Conservation (phyloP, 2,888 invertebrate genomes). For the Nebria salina region DNA sequence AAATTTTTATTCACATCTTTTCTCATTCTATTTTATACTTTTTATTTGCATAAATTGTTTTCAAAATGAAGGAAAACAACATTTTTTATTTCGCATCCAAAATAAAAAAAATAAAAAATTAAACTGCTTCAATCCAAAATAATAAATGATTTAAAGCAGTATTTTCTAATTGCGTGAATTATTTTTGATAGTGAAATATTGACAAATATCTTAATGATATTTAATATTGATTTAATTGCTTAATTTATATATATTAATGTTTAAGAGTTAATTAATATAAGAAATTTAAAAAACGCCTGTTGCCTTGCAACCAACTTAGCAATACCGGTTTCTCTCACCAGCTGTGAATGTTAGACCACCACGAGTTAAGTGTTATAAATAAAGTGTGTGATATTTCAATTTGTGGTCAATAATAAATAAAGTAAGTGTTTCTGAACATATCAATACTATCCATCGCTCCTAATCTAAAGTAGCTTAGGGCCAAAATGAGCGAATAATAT, state of each 20-base stretch:
- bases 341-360: slow-evolving; percentile 31
- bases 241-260: neutral
- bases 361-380: slow-evolving; percentile 38
- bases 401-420: slow-evolving; percentile 27
- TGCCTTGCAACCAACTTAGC: slow-evolving; percentile 25
- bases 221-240: neutral
- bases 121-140: too few species aligned
- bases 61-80: neutral
- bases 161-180: too few species aligned
- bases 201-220: neutral
- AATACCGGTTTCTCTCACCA: slow-evolving; percentile 37
- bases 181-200: too few species aligned
- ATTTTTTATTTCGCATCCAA: too few species aligned
- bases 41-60: slow-evolving; percentile 2
- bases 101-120: too few species aligned
- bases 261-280: slow-evolving; percentile 14
- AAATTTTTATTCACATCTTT: slow-evolving; percentile 1
- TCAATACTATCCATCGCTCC: neutral
- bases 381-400: slow-evolving; percentile 27
- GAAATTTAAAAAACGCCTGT: slow-evolving; percentile 19
- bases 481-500: neutral
- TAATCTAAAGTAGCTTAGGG: neutral
- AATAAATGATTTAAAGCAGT: too few species aligned
- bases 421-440: slow-evolving; percentile 24
- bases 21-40: neutral